Percentiles rank a stretch among this genome's conserved stretches.
phyloP scores from a whole-genome alignment of 2,797 vertebrate genomes.

The Etheostoma nigrum region DNA sequence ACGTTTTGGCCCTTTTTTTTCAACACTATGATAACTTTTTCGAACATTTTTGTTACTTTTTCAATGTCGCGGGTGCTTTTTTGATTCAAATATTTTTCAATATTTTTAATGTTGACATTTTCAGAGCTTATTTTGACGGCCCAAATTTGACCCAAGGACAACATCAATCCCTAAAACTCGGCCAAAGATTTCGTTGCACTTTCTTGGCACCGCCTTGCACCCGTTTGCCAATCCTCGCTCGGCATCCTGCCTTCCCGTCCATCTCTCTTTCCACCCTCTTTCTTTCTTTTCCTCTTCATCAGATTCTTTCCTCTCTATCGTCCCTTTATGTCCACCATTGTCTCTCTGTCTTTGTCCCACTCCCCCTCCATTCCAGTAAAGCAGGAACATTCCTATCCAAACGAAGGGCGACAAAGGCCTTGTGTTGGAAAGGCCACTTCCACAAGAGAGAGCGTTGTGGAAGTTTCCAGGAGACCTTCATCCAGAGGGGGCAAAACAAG shows the following conservation, averaged over 20 bases:
- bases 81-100: too few relatives aligned
- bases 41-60: too few relatives aligned
- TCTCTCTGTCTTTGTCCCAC: conserved; percentile 39
- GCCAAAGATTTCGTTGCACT: not conserved
- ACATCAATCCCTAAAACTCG: conserved; percentile 6
- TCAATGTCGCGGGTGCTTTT: too few relatives aligned
- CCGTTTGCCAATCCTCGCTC: conserved; percentile 13
- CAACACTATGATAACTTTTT: too few relatives aligned
- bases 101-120: too few relatives aligned
- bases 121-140: too few relatives aligned
- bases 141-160: too few relatives aligned
- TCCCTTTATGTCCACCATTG: not conserved
- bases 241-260: conserved; percentile 30
- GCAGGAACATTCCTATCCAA: conserved; percentile 58
- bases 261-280: conserved; percentile 10
- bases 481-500: conserved; percentile 44
- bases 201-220: conserved; percentile 7
- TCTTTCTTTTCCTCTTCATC: not conserved
- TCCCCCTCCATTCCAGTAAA: conserved; percentile 53
- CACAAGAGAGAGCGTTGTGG: conserved; percentile 67
- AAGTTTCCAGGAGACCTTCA: conserved; percentile 56
- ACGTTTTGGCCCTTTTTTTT: too few relatives aligned
- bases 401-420: conserved; percentile 57
- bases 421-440: conserved; percentile 69
- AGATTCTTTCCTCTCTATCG: conserved; percentile 47